Base-by-base conservation (phyloP, 2,888 invertebrate genomes). In the Adela reaumurella region DNA sequence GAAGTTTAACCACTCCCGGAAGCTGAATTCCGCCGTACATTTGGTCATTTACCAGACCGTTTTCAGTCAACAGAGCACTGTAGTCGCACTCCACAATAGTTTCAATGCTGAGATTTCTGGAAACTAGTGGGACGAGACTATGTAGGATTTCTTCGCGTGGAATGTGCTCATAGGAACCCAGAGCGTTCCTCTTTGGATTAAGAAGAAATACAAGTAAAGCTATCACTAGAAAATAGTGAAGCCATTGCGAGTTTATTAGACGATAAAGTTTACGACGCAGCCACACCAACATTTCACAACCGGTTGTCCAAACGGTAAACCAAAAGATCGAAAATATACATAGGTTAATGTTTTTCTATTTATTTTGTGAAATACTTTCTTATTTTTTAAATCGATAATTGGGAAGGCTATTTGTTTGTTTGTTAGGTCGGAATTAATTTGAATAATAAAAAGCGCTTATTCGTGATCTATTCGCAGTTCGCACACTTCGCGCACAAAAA, bases 81-180 rank as follows among this genome's bases (percentile, higher is more conserved):
- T 77, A 77, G 58, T 74, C 68, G 59, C 77, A 77, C 46, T 70
- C 63, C 35, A 61, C 57, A 14, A 14, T 8, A 8, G 35, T 14
- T 3, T 3, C 3, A 8, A 35, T 14, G 11, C 11, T 35, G 11
- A 43, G 18, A 14, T 43, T 43, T 6, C 18, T 16, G 8, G 43
- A 10, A 8, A 19, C 19, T 17, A n/a, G 17, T 17, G 19, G 11
- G 8, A 43, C 43, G 8, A 43, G 14, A 10, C 19, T 19, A n/a
- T 5, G 8, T 3, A 17, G 19, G 5, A 43, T 43, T 14, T 43
- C 16, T 3, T 43, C 43, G 18, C 43, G 43, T 17, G 19, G 3
- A 3, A 43, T 8, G 43, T 43, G 18, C 10, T 43, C 5, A 17
- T 43, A 19, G 6, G 11, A 10, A 17, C 43, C 19, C 3, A 16